Base-by-base conservation (phyloP, 2,113 vertebrate genomes). In the Pleuronectes platessa region DNA sequence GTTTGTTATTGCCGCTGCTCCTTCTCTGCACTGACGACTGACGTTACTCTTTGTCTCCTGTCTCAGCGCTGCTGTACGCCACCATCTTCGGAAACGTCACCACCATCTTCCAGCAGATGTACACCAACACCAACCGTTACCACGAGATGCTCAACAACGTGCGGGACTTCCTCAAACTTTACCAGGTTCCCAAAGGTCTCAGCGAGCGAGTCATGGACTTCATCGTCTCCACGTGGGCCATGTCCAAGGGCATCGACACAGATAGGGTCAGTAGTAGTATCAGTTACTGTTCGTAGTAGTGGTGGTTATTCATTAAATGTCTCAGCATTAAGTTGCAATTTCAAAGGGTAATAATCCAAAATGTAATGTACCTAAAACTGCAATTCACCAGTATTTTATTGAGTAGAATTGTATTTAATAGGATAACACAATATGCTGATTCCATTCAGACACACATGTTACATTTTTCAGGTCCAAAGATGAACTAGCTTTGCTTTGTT, bases 61-160 rank as follows among this genome's bases (percentile, higher is more conserved):
- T 94, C 93, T 53, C 86, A 99, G 98, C 97, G 80, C 95, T 99
- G 84, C 96, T 99, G 84, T 99, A 99, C 90, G 97, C 97, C 82
- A 99, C 97, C 92, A 99, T 99, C 94, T 99, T 99, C 94, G 98
- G 98, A 92, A 99, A 99, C 0, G 98, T 99, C 86, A 99, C 98
- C 85, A 99, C 98, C 87, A 99, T 99, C 94, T 99, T 99, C 94
- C 98, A 99, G 94, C 98, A 99, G 93, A 99, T 99, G 98, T 99
- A 99, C 89, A 98, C 98, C 88, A 99, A 99, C 94, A 99, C 97
- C 79, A 99, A 99, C 90, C 95, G 97, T 66, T 99, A 99, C 93
- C 98, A 99, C 1, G 98, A 99, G 94, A 99, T 99, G 96, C 94
- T 98, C 83, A 99, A 99, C 94, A 99, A 99, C 2, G 98, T 99